These are phyloP conservation scores for Phytoseiulus persimilis DNA, from an alignment of 2,888 invertebrate species.

Conservation along the genomic window DNA sequence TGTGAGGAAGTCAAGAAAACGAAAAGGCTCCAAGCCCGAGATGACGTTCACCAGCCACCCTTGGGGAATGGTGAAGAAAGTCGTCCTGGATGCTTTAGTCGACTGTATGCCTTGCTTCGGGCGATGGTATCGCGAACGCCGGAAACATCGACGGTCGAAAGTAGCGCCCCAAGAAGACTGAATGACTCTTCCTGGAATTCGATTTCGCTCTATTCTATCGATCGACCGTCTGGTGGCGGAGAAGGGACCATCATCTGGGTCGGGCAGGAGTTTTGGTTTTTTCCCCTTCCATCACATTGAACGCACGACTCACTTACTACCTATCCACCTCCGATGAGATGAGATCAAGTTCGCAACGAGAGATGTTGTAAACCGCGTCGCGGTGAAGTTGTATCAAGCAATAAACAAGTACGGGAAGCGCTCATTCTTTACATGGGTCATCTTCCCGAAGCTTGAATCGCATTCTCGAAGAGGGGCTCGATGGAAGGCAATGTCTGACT, in stretches of 20 bases:
- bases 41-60: background rate
- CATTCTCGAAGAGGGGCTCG: too few relatives aligned
- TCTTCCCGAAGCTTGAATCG: background rate
- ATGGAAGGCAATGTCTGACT: too few relatives aligned
- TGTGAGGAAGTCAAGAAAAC: background rate
- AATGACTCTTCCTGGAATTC: background rate
- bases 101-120: slow-evolving; percentile 30
- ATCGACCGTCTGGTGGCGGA: too few relatives aligned
- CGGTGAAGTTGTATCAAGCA: background rate
- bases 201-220: too few relatives aligned
- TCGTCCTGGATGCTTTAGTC: background rate
- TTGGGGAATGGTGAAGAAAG: background rate
- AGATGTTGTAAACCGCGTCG: background rate
- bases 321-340: too few relatives aligned
- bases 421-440: background rate
- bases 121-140: slow-evolving; percentile 14
- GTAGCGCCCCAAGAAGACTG: slow-evolving; percentile 17
- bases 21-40: background rate
- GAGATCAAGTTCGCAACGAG: too few relatives aligned
- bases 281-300: too few relatives aligned
- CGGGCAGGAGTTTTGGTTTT: too few relatives aligned
- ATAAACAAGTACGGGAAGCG: background rate
- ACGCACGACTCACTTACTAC: too few relatives aligned
- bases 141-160: slow-evolving; percentile 8
- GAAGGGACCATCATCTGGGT: too few relatives aligned